Evolutionary conservation across 2,888 invertebrate genomes (phyloP), one percentile per base, ranked within the genome.

Genomic region (Drosophila prostipennis): DNA sequence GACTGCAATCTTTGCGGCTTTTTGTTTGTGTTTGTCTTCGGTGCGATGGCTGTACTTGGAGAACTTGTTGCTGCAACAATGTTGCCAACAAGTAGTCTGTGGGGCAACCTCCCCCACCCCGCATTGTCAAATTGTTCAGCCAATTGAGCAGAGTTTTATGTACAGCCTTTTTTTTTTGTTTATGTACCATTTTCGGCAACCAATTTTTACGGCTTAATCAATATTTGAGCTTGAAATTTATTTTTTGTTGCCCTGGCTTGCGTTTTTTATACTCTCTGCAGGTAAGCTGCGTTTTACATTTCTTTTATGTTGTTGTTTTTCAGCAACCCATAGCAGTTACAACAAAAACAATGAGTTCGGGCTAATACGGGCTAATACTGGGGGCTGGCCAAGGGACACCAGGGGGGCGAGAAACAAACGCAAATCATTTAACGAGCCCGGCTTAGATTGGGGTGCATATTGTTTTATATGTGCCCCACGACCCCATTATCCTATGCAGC

Each of bases 381-480:
- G 16, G 57, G 16, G 57, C 29, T 39, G 77, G 74, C 73, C 64
- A 72, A 72, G 32, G 16, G n/a, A 13, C 34, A 11, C 29, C 39
- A 57, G 13, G 42, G 32, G 56, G 39, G 37, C 72, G 76, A 72
- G 74, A 76, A 79, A 74, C 87, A 79, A 80, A 88, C 81, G 78
- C 79, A 89, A 85, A 87, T 87, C 85, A 85, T 89, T 85, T 89
- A 87, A 85, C 85, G 85, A 87, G 87, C 68, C 43, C 74, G 72
- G 85, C 84, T 86, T 83, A 88, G 86, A 86, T 79, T 76, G 72
- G 68, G 11, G 68, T 73, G 69, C 86, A 82, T 87, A 86, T 86
- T 88, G 88, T 86, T 84, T 86, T 88, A 86, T 84, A 86, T 83
- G 81, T 72, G 56, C 16, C 56, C 55, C 49, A 60, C 42, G 63